Evolutionary conservation across 2,888 invertebrate genomes (phyloP), one percentile per base, ranked within the genome.

Genomic region (Bugula neritina): DNA sequence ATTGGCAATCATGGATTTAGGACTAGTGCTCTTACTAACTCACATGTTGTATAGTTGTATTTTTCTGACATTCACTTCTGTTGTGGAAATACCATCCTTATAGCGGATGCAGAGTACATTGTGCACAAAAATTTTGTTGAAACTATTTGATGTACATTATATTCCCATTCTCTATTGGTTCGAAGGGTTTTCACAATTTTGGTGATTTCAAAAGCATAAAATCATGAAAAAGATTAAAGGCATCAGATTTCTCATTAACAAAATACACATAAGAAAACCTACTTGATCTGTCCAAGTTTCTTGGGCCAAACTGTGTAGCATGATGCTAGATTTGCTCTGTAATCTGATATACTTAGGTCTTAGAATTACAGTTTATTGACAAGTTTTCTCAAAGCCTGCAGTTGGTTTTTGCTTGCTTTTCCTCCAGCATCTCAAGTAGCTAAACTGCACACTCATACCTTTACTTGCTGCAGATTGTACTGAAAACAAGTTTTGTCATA

Each of bases 221-320:
- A 34, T 73, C 72, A 31, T 73, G 69, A 69, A 75, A 74, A 25
- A 69, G 10, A n/a, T 72, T 54, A 31, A 70, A 54, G 10, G 69
- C 71, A 73, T 74, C 74, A 31, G 69, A 35, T 31, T 72, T 74
- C 25, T 69, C 25, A 52, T 54, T 72, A 5, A 72, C 5, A 35
- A 72, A 71, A 34, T 69, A 75, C 54, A 69, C 71, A 54, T 43
- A 54, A 1, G 55, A 23, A 52, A 72, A 75, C n/a, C 71, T 69
- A 25, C 71, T 69, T 17, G 5, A 43, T 43, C 5, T 43, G 43
- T 10, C 10, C 43, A 5, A 43, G 43, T 43, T 17, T 43, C 43
- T 17, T 43, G 43, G 5, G 43, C 43, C 43, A 43, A 10, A 43
- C 17, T 10, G 43, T 43, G 43, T 43, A 10, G 17, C 43, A 43